Percentiles rank a stretch among this genome's conserved stretches.
phyloP scores from a whole-genome alignment of 2,888 invertebrate species.

The Scrobipalpa costella region DNA sequence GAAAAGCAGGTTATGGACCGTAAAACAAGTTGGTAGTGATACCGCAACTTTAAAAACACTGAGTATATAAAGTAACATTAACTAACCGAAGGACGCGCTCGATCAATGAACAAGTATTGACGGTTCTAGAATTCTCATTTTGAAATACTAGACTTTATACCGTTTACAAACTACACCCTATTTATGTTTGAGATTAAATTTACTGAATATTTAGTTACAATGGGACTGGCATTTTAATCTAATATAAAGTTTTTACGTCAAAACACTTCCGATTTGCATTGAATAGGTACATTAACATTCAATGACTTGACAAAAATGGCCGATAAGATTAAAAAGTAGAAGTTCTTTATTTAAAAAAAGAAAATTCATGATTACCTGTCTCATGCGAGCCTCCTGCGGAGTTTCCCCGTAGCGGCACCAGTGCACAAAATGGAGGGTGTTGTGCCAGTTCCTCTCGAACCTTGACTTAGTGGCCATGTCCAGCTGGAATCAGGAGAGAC shows the following conservation, averaged over 20 bases:
- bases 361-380: slow-evolving; percentile 82
- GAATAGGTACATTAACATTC: too few relatives aligned
- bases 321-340: background rate
- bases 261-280: slow-evolving; percentile 2
- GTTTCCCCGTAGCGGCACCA: slow-evolving; percentile 87
- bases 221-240: background rate
- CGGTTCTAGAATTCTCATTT: slow-evolving; percentile 45
- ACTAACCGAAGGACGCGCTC: slow-evolving; percentile 9
- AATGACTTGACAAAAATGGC: background rate
- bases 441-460: slow-evolving; percentile 84
- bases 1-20: too few relatives aligned
- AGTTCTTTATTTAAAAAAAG: too few relatives aligned
- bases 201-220: too few relatives aligned
- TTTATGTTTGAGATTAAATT: too few relatives aligned
- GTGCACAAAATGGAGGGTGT: slow-evolving; percentile 84
- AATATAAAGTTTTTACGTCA: slow-evolving; percentile 19
- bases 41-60: too few relatives aligned
- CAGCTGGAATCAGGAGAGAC: slow-evolving; percentile 81
- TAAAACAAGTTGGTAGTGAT: too few relatives aligned
- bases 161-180: background rate
- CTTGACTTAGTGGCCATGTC: slow-evolving; percentile 80
- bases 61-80: too few relatives aligned
- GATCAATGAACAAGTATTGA: slow-evolving; percentile 32
- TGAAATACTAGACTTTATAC: background rate
- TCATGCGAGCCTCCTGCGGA: slow-evolving; percentile 84